phyloP scores from a whole-genome alignment of 2,113 vertebrate species.

The Fukomys damarensis region DNA sequence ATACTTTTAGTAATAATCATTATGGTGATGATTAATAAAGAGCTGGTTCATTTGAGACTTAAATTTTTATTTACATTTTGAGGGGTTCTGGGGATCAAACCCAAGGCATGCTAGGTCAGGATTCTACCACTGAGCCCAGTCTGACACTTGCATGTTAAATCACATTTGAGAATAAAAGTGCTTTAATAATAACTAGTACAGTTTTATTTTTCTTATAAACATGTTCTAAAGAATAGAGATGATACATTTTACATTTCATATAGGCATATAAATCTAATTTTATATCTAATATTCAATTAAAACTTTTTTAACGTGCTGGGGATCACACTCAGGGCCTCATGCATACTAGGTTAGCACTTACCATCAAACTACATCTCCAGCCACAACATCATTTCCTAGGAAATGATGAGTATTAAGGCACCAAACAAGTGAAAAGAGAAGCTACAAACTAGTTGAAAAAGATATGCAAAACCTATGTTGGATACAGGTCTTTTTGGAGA shows the following conservation, averaged over 20 bases:
- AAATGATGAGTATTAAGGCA: neutral
- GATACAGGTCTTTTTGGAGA: constrained; percentile 2
- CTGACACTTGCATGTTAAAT: neutral
- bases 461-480: constrained; percentile 22
- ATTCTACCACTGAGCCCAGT: too few species aligned
- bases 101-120: neutral
- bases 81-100: neutral
- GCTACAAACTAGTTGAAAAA: neutral
- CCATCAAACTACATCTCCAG: neutral
- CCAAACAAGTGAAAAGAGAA: constrained; percentile 34
- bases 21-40: constrained; percentile 2
- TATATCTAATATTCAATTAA: constrained; percentile 12
- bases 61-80: neutral
- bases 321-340: neutral
- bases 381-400: neutral
- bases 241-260: neutral
- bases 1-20: neutral
- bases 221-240: neutral
- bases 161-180: constrained; percentile 17
- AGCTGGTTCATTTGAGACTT: neutral
- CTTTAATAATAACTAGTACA: neutral
- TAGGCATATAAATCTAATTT: constrained; percentile 21
- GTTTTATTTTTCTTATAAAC: constrained; percentile 41
- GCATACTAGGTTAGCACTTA: neutral
- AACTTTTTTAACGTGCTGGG: neutral